Percentiles rank a stretch among this genome's conserved stretches.
phyloP scores from a whole-genome alignment of 2,797 vertebrate genomes.

The Borostomias antarcticus region DNA sequence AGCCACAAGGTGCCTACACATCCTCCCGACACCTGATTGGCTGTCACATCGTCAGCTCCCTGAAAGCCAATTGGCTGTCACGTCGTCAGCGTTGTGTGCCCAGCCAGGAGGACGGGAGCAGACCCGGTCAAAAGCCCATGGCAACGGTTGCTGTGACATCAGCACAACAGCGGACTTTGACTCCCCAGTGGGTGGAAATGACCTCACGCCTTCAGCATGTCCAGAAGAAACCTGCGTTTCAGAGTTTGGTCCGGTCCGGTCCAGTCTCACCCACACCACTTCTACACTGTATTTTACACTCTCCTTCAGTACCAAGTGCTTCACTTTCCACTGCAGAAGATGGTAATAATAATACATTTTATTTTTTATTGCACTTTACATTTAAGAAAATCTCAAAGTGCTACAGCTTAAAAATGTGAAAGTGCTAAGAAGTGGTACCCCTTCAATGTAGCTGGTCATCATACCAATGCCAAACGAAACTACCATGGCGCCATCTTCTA shows the following conservation, averaged over 20 bases:
- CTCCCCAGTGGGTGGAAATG: conserved; percentile 17
- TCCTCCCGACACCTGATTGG: conserved; percentile 32
- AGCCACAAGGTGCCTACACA: conserved; percentile 37
- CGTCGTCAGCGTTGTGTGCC: conserved; percentile 15
- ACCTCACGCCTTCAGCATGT: conserved; percentile 16
- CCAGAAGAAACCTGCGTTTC: conserved; percentile 14
- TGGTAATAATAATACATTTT: no score
- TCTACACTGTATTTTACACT: no score
- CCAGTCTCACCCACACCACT: no score
- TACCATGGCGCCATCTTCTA: no score
- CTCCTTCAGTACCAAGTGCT: no score
- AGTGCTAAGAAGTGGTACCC: no score
- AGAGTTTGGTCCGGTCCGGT: not conserved
- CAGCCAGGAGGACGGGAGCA: conserved; percentile 21
- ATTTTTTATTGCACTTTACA: no score
- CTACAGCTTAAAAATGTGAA: no score
- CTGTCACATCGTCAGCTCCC: conserved; percentile 23
- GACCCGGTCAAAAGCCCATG: conserved; percentile 12
- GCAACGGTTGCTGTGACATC: conserved; percentile 26
- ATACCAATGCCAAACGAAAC: no score
- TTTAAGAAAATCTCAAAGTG: no score
- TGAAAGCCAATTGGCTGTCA: conserved; percentile 41
- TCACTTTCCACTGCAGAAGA: no score
- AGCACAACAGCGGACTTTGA: conserved; percentile 18
- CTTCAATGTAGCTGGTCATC: no score